These are phyloP conservation scores for Sipha maydis DNA, from an alignment of 2,888 invertebrate genomes.

Conservation along the genomic window DNA sequence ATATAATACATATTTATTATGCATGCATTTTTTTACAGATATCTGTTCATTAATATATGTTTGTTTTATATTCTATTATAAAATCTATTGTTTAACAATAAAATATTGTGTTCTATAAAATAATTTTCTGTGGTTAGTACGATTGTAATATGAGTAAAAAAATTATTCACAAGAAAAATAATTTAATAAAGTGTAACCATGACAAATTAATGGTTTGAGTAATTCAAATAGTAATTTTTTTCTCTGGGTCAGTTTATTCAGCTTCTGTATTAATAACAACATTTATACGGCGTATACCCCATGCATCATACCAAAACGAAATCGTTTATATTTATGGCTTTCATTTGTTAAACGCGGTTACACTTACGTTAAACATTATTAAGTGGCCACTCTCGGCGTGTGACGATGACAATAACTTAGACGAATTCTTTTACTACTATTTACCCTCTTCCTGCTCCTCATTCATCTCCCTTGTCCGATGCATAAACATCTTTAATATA, in stretches of 20 bases:
- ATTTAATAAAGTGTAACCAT: neutral
- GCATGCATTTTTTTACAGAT: no score
- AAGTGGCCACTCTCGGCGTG: constrained; percentile 42
- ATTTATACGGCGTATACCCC: neutral
- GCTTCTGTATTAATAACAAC: neutral
- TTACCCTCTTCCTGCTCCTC: neutral
- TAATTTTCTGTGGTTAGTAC: neutral
- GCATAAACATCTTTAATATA: constrained; percentile 21
- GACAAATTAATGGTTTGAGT: neutral
- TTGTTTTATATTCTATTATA: no score
- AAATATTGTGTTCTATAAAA: neutral
- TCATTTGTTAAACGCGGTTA: constrained; percentile 59
- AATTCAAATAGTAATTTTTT: neutral
- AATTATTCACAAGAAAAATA: neutral
- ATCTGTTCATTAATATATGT: no score
- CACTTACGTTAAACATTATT: constrained; percentile 14
- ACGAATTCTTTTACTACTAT: constrained; percentile 38
- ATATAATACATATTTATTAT: neutral
- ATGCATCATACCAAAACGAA: constrained; percentile 24
- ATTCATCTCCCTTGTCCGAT: neutral
- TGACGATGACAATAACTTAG: constrained; percentile 55
- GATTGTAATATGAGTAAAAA: neutral
- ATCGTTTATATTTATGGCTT: constrained; percentile 44
- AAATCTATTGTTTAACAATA: neutral
- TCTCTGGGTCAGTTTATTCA: neutral